These are phyloP conservation scores for Mungos mungo DNA, from an alignment of 2,113 vertebrate genomes.

Conservation along the genomic window DNA sequence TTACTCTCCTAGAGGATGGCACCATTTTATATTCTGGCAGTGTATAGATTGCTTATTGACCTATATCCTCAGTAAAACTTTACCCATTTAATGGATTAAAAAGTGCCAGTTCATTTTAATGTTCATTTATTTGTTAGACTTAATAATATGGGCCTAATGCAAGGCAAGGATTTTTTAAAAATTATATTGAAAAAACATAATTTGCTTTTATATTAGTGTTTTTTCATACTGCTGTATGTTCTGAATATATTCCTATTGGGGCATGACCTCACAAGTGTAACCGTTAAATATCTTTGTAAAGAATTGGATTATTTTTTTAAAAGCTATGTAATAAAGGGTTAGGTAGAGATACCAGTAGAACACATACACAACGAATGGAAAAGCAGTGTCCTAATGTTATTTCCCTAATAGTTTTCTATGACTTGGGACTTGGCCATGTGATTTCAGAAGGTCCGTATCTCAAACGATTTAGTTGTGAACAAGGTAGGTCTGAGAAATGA, in stretches of 20 bases:
- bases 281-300: conserved; percentile 21
- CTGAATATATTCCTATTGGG: not conserved
- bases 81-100: not conserved
- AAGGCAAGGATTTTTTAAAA: conserved; percentile 15
- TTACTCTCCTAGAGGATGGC: not conserved
- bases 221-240: not conserved
- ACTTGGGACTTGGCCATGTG: not conserved
- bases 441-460: not conserved
- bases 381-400: not conserved
- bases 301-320: conserved; percentile 6
- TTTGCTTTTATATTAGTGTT: not conserved
- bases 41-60: not conserved
- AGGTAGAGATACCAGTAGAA: not conserved
- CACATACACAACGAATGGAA: not conserved
- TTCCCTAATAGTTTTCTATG: not conserved
- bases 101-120: not conserved
- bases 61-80: conserved; percentile 25
- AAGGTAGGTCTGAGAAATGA: not conserved
- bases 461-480: not conserved
- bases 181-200: conserved; percentile 26
- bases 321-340: not conserved
- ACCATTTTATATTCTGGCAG: not conserved
- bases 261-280: not conserved
- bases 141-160: not conserved
- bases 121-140: conserved; percentile 3